Percentiles rank a stretch among this genome's conserved stretches.
Evolutionary conservation across 1,140 invertebrate genomes (phyloP).

Genomic region (Parapsyche elsis): DNA sequence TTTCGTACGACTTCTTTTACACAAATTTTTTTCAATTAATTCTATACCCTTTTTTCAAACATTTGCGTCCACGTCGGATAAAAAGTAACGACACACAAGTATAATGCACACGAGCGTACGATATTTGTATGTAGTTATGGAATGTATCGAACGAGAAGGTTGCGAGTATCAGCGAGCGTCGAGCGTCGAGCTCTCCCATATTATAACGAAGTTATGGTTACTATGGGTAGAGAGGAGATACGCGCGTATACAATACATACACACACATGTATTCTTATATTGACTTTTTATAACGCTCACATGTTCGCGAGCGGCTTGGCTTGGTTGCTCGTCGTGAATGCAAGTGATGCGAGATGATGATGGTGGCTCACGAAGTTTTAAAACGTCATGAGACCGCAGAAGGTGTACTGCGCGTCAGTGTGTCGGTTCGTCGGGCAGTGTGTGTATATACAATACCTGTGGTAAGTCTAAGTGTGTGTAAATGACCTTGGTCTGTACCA

Average conservation of each 20-base stretch:
- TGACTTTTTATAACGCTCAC: slow-evolving; percentile 19
- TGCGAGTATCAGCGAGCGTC: background rate
- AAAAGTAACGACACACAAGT: no score
- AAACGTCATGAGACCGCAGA: slow-evolving; percentile 33
- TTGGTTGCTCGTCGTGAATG: background rate
- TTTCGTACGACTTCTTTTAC: no score
- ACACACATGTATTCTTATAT: background rate
- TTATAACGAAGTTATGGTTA: background rate
- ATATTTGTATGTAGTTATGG: background rate
- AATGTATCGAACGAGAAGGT: background rate
- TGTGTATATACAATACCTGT: background rate
- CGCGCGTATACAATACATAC: background rate
- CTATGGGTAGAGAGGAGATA: background rate
- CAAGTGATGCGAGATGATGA: slow-evolving; percentile 22
- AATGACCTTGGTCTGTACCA: slow-evolving; percentile 37
- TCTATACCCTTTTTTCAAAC: no score
- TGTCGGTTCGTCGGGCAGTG: background rate
- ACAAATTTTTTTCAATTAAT: no score
- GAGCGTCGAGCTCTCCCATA: background rate
- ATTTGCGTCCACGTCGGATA: no score
- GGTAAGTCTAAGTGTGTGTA: background rate
- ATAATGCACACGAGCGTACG: background rate
- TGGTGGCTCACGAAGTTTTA: slow-evolving; percentile 17
- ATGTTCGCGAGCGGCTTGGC: background rate
- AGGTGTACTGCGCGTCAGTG: background rate